Evolutionary conservation across 2,113 vertebrate species (phyloP), one percentile per base, ranked within the genome.

Genomic region (Neogale vison): DNA sequence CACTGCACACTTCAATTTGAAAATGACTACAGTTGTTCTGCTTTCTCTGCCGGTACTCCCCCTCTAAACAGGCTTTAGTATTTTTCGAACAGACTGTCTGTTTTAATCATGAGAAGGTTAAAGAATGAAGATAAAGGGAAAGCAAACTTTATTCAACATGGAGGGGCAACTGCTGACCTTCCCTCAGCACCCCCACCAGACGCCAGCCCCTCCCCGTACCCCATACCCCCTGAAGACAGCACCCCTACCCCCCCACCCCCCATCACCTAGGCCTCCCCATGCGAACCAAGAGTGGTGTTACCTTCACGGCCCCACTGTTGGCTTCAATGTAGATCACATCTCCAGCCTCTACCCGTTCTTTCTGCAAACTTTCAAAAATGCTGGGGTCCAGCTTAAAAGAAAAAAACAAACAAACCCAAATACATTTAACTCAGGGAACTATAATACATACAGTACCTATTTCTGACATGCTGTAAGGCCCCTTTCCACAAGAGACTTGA

Each of bases 251-350:
- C 15, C 52, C 15, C 15, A 0, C 61, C 9, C 15, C 24, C 7
- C 2, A 26, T 39, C 24, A 34, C 77, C 47, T 4, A 3, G 18
- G 34, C 45, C 45, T 45, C 69, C 57, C 7, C 1, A 8, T 1
- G 59, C 42, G 36, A 80, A 86, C 89, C 21, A 36, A 12, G 9
- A 17, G 57, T 3, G 7, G 17, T 24, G 55, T 97, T 99, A 99
- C 99, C 99, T 99, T 99, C 88, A 99, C 99, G 0, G 99, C 99
- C 76, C 99, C 99, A 29, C 99, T 99, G 99, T 99, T 99, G 86
- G 99, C 99, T 98, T 99, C 99, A 12, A 99, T 99, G 98, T 99
- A 99, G 98, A 99, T 99, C 97, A 99, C 99, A 0, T 99, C 99
- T 55, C 99, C 99, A 1, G 99, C 99, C 98, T 99, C 99, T 50